Conservation (phyloP, 30 jellyfish, hydroid and myxozoan species). For the Calvadosia cruxmelitensis region DNA sequence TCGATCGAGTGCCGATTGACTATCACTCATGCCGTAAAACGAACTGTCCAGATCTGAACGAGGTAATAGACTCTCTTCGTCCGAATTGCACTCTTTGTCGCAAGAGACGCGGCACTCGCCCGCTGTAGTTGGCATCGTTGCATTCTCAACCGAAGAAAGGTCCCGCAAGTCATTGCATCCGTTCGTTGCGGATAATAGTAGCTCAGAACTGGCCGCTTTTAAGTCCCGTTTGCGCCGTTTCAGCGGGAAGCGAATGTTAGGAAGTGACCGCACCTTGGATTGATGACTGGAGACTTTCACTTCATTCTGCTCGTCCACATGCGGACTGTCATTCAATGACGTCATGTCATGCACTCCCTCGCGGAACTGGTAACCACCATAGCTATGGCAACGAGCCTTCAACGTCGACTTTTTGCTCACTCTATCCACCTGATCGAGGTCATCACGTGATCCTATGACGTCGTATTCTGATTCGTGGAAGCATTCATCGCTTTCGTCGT, state of each 20-base stretch:
- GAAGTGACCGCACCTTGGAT: conserved; percentile 19
- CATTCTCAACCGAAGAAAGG: neutral
- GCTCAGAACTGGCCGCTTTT: neutral
- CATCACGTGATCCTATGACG: conserved; percentile 76
- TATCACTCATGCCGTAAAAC: neutral
- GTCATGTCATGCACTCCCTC: neutral
- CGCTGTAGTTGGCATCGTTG: neutral
- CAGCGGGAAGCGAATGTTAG: conserved; percentile 25
- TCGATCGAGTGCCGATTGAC: neutral
- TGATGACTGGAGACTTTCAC: neutral
- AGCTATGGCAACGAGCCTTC: neutral
- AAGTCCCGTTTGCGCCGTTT: neutral
- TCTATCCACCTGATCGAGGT: neutral
- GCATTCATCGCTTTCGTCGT: conserved; percentile 85
- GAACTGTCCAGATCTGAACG: neutral
- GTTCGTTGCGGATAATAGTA: neutral
- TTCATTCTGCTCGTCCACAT: neutral
- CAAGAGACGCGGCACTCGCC: neutral
- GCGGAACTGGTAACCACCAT: neutral
- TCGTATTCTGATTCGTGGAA: conserved; percentile 94
- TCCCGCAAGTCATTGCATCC: neutral
- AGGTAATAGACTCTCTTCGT: neutral
- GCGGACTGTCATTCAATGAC: neutral
- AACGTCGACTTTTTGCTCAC: neutral
- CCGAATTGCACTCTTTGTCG: neutral